Percentiles rank a stretch among this genome's conserved stretches.
These are phyloP conservation scores for Diplogasteroides magnus DNA, from an alignment of 1,140 invertebrate genomes.

Conservation along the genomic window DNA sequence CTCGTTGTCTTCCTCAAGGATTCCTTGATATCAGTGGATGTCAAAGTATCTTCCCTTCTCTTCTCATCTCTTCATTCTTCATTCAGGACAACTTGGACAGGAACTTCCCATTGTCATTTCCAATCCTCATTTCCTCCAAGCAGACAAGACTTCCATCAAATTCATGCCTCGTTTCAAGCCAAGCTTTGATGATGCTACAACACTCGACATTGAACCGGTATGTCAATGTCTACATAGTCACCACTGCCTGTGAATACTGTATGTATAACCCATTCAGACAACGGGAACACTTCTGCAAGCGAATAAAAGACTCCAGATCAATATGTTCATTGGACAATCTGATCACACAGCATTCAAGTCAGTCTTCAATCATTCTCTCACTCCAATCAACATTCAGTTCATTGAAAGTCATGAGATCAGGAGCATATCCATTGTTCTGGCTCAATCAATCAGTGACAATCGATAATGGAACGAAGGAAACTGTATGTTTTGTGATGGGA, in stretches of 20 bases:
- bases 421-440: constrained; percentile 30
- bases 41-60: not conserved
- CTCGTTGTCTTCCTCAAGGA: constrained; percentile 21
- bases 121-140: constrained; percentile 30
- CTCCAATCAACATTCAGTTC: constrained; percentile 15
- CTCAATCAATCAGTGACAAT: constrained; percentile 25
- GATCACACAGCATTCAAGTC: constrained; percentile 9
- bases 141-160: constrained; percentile 6
- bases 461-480: constrained; percentile 18
- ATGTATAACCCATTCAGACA: constrained; percentile 10
- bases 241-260: not conserved
- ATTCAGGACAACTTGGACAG: not conserved
- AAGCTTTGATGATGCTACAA: constrained; percentile 25
- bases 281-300: constrained; percentile 30
- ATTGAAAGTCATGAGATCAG: constrained; percentile 20
- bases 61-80: not conserved
- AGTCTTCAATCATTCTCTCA: not conserved
- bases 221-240: not conserved
- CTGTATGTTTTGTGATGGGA: too few species aligned
- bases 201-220: constrained; percentile 32
- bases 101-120: constrained; percentile 22
- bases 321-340: constrained; percentile 24
- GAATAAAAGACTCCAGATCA: constrained; percentile 29
- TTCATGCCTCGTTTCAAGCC: constrained; percentile 29
- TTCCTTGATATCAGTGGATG: constrained; percentile 26